Conservation (phyloP, 2,113 vertebrate species). For the Climacteris rufus region DNA sequence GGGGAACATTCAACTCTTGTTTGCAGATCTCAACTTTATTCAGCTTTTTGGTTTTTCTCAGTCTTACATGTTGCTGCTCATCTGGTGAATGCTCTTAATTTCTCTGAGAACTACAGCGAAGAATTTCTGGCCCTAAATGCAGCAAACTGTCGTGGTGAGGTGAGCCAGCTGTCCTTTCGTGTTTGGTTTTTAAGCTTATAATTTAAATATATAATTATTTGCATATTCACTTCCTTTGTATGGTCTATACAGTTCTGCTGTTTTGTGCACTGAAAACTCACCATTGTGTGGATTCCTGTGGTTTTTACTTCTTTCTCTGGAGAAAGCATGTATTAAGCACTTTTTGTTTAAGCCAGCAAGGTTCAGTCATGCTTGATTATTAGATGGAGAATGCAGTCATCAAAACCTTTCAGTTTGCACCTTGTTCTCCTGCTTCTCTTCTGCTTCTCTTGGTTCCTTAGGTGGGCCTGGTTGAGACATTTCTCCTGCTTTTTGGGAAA, state of each 20-base stretch:
- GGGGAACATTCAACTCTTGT: background rate
- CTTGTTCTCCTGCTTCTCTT: background rate
- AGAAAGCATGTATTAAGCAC: background rate
- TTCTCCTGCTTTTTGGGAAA: background rate
- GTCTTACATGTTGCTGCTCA: conserved; percentile 95
- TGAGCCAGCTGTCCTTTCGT: conserved; percentile 57
- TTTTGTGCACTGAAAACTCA: conserved; percentile 5
- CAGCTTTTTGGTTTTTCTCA: conserved; percentile 28
- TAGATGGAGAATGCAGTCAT: background rate
- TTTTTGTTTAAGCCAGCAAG: background rate
- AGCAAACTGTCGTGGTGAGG: conserved; percentile 89
- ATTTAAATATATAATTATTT: background rate
- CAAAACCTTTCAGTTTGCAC: background rate
- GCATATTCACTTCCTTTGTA: background rate
- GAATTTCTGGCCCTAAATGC: conserved; percentile 87
- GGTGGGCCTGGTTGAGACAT: background rate
- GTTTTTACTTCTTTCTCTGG: background rate
- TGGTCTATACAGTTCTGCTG: background rate
- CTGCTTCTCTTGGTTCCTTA: background rate
- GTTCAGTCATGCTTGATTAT: background rate
- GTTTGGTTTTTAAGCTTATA: background rate
- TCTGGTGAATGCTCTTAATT: conserved; percentile 86
- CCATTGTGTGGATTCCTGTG: background rate
- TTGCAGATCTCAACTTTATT: background rate
- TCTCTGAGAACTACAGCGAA: conserved; percentile 85